A percentile compares a stretch with the other conserved stretches of the same genome.
phyloP scores from a whole-genome alignment of 2,113 vertebrate species.

The Ictidomys tridecemlineatus region DNA sequence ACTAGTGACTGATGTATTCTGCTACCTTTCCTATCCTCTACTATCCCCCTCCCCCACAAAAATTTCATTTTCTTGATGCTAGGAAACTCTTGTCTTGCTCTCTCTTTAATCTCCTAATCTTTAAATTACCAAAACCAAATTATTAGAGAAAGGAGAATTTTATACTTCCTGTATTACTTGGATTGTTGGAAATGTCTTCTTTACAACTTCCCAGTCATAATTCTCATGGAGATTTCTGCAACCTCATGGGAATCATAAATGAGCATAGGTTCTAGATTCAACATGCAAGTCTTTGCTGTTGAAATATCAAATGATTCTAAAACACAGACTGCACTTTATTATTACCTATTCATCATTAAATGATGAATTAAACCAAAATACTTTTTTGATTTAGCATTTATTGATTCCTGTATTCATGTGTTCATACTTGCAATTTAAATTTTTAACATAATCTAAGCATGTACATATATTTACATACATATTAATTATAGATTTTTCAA shows the following conservation, averaged over 20 bases:
- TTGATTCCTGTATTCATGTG: background rate
- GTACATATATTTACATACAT: background rate
- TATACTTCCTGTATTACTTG: background rate
- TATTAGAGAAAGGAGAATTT: slow-evolving; percentile 17
- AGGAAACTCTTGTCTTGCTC: background rate
- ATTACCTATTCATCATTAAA: background rate
- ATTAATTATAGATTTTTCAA: background rate
- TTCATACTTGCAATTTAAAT: background rate
- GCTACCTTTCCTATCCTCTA: too few relatives aligned
- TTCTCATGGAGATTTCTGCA: background rate
- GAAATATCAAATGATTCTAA: background rate
- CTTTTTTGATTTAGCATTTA: background rate
- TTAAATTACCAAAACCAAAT: background rate
- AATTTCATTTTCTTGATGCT: slow-evolving; percentile 62
- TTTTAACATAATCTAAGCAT: background rate
- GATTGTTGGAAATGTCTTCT: slow-evolving; percentile 23
- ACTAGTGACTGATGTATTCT: too few relatives aligned
- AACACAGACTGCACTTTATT: background rate
- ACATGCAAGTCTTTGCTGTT: background rate
- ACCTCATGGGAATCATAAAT: background rate
- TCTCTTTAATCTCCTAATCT: background rate
- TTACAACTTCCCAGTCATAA: background rate
- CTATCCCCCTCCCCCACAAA: too few relatives aligned
- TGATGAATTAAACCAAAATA: background rate
- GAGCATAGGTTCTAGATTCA: background rate